Conservation (phyloP, 2,113 vertebrate genomes). For the Crotalus helleri region DNA sequence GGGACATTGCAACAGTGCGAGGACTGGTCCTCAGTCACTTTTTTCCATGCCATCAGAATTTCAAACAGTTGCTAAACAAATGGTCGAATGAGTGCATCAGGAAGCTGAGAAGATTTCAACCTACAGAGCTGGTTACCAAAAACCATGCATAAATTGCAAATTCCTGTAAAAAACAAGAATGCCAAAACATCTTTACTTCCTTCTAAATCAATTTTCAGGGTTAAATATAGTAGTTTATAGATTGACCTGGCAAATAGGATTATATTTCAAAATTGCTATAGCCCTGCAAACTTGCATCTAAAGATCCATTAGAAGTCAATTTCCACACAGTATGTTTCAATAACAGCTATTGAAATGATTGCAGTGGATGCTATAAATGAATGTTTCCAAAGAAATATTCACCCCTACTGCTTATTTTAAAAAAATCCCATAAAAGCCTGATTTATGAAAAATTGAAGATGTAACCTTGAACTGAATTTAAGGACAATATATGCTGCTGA, state of each 20-base stretch:
- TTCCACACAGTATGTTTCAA: not conserved
- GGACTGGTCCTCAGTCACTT: not conserved
- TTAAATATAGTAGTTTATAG: not conserved
- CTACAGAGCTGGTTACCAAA: not conserved
- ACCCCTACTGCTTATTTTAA: not conserved
- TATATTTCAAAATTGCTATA: not conserved
- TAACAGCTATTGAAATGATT: not conserved
- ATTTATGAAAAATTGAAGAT: not conserved
- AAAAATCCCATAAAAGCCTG: not conserved
- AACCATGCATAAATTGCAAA: not conserved
- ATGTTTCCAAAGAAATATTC: not conserved
- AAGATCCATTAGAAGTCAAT: slow-evolving; percentile 1
- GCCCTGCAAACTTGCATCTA: not conserved
- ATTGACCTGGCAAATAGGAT: not conserved
- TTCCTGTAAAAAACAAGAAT: not conserved
- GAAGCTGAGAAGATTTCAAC: not conserved
- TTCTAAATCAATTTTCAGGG: not conserved
- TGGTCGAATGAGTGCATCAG: not conserved
- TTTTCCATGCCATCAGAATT: not conserved
- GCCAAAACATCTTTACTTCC: not conserved
- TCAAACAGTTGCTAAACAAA: not conserved
- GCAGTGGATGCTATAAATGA: not conserved
- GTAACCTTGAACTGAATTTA: not conserved
- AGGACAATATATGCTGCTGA: not conserved
- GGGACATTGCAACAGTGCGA: not conserved